Base-by-base conservation (phyloP, 1,140 invertebrate genomes). In the Meloidogyne exigua region DNA sequence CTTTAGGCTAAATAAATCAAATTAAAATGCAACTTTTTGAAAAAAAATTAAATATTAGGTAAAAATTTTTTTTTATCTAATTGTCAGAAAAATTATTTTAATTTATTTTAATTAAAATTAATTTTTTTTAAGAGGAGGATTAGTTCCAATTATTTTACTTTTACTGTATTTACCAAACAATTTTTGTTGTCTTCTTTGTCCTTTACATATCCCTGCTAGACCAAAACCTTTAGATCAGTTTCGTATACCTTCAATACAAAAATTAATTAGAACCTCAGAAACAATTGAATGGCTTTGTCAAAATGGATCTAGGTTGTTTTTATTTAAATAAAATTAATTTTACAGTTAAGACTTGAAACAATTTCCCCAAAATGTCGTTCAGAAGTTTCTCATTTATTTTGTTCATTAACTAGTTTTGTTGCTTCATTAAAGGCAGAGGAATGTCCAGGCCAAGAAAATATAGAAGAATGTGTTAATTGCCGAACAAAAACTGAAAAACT, bases 141-240 rank as follows among this genome's bases (percentile, higher is more conserved):
- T 57, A 57, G 7, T 57, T 57, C 5, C 7, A n/a, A 7, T 73
- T 64, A 21, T 11, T 7, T 65, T 66, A 2, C n/a, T 73, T 64
- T 25, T 62, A 13, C 4, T 73, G 5, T 65, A 32, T 39, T 11
- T 28, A 23, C 49, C 21, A 12, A 23, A 18, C 26, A 64, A 62
- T 39, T 42, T 26, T 21, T n/a, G 75, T 25, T 78, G 76, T 69
- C 65, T 77, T 49, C 78, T 79, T 15, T 79, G 79, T 36, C 80
- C 65, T 32, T 69, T 70, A 49, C 42, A 69, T 26, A 81, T 81
- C 18, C 79, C 80, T 13, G 23, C 75, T 25, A 42, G 68, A 12
- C 81, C 81, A 15, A 83, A 83, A 68, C 81, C 81, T 9, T 76
- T 82, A 42, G 81, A 82, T 70, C 81, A 82, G 62, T 83, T 82